Base-by-base conservation (phyloP, 2,888 invertebrate genomes). In the Melieria picta region DNA sequence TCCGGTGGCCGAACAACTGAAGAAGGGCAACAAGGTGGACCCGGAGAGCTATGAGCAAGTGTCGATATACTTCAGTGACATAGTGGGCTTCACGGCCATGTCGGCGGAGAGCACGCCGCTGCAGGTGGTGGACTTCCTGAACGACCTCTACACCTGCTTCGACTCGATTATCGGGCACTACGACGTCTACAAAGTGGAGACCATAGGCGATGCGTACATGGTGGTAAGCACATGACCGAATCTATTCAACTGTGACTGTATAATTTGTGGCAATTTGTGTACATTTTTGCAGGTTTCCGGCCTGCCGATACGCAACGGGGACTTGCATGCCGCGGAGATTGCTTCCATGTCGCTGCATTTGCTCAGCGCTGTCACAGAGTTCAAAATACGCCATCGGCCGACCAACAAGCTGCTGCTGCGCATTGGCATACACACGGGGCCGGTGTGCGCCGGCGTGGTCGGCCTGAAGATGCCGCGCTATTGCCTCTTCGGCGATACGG, bases 11-110 rank as follows among this genome's bases (percentile, higher is more conserved):
- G 96, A 97, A 76, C 96, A 97, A 83, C 87, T 98, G 76, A 97
- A 96, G 87, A 90, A 93, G 75, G 97, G 97, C 0, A 91, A 94
- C 78, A 93, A 93, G 84, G 97, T 97, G 7, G 91, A 95, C 87
- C 96, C 94, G 0, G 97, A 97, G 87, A 92, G 92, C 82, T 97
- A 96, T 86, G 96, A 97, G 84, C 93, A 92, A 75, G 87, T 87
- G 42, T 97, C 97, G 3, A 97, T 97, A 77, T 97, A 96, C 87
- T 97, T 97, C 88, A 96, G 96, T 83, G 97, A 97, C 84, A 97
- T 97, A 74, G 96, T 97, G 47, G 97, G 95, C 42, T 96, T 96
- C 86, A 97, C 97, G 0, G 90, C 93, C 47, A 94, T 97, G 93
- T 96, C 96, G 0, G 96, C 97, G 0, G 93, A 95, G 84, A 96